Base-by-base conservation (phyloP, 1,140 invertebrate species). In the Ceratina japonica region DNA sequence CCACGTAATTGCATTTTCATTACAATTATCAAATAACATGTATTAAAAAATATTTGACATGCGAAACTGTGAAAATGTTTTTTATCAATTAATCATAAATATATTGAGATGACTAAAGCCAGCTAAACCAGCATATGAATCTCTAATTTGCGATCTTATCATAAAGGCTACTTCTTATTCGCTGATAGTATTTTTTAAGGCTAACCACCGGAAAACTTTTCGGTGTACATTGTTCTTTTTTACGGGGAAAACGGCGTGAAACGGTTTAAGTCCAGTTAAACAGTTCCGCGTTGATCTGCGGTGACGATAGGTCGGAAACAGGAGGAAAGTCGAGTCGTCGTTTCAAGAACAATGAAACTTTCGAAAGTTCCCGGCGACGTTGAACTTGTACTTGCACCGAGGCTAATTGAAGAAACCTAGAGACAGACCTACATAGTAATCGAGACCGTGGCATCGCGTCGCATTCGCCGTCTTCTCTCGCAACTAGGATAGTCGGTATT, bases 371-470 rank as follows among this genome's bases (percentile, higher is more conserved):
- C 27, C 20, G 31, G 2, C 58, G 12, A 12, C 20, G 59, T 5
- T 51, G 69, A 78, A 78, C 13, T 72, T 78, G 68, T 22, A 51
- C 59, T 16, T 63, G 59, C n/a, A 27, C 27, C 10, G n/a, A 44
- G n/a, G 68, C 51, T 72, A 78, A 78, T 72, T 72, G 75, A 77
- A 72, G 75, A 77, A 63, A 72, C 68, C 58, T 44, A 54, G 75
- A n/a, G 63, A 22, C 75, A 44, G 62, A 65, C 13, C 66, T 31
- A 59, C 37, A 44, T 44, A 44, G 74, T 61, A 76, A 44, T 65
- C 5, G 37, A 63, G 71, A 73, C 18, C 27, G 27, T 31, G 27
- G 27, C 37, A 44, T 44, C 27, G 37, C 24, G 10, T n/a, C n/a
- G n/a, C n/a, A n/a, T n/a, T n/a, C n/a, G n/a, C n/a, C n/a, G n/a